Evolutionary conservation across 2,888 invertebrate genomes (phyloP).

Genomic region (Biston betularia): DNA sequence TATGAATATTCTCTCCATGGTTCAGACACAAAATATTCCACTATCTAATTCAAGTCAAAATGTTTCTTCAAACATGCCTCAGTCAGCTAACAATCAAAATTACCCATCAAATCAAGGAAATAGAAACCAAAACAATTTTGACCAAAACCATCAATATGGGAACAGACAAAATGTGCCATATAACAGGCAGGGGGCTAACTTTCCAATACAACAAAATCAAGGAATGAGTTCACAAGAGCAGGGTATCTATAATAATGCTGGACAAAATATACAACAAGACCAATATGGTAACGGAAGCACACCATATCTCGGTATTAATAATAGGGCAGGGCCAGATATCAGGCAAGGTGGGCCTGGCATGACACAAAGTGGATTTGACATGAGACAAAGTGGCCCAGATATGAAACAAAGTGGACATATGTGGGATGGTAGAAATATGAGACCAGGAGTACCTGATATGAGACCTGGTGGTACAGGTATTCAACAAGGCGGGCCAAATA

Average conservation of each 20-base stretch:
- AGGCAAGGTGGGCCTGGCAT: constrained; percentile 13
- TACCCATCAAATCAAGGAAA: constrained; percentile 53
- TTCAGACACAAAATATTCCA: constrained; percentile 51
- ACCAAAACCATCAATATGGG: constrained; percentile 53
- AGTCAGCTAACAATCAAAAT: constrained; percentile 39
- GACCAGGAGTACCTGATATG: constrained; percentile 14
- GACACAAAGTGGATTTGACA: constrained; percentile 12
- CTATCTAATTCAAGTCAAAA: constrained; percentile 32
- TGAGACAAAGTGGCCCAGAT: constrained; percentile 15
- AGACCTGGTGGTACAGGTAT: constrained; percentile 8
- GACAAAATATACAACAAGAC: constrained; percentile 51
- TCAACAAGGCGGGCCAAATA: constrained; percentile 46
- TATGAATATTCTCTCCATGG: constrained; percentile 86
- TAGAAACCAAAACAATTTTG: constrained; percentile 53
- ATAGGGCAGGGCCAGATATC: constrained; percentile 15
- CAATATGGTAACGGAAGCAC: constrained; percentile 58
- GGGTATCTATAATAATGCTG: constrained; percentile 49
- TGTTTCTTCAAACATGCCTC: constrained; percentile 17
- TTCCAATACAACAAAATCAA: constrained; percentile 49
- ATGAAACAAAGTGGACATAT: constrained; percentile 46
- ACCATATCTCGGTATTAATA: constrained; percentile 48
- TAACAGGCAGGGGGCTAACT: constrained; percentile 52
- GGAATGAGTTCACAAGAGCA: constrained; percentile 50
- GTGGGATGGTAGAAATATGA: constrained; percentile 39
- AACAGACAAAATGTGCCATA: constrained; percentile 56